Evolutionary conservation across 1,140 invertebrate genomes (phyloP).

Genomic region (Pinna nobilis): DNA sequence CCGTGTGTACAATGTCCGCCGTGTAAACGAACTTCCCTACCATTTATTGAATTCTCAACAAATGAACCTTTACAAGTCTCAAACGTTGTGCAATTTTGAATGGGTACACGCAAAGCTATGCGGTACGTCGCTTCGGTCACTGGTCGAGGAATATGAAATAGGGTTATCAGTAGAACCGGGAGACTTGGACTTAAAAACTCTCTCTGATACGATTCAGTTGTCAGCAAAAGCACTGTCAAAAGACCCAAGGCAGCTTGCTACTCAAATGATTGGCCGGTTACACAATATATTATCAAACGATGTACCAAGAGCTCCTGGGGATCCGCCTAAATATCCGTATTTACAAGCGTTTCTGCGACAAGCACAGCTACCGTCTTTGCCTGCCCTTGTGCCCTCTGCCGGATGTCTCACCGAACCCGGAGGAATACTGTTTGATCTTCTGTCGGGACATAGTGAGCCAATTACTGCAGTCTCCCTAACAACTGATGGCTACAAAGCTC

Average conservation of each 20-base stretch:
- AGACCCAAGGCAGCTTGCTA: constrained; percentile 95
- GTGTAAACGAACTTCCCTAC: constrained; percentile 88
- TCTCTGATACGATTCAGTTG: constrained; percentile 94
- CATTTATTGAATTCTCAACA: constrained; percentile 87
- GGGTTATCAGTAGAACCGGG: constrained; percentile 86
- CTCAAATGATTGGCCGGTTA: constrained; percentile 93
- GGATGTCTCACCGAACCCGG: constrained; percentile 69
- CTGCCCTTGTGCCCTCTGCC: constrained; percentile 65
- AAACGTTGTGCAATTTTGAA: constrained; percentile 97
- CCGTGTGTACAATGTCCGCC: constrained; percentile 85
- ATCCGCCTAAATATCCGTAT: constrained; percentile 66
- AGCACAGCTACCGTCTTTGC: constrained; percentile 60
- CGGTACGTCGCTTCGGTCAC: constrained; percentile 91
- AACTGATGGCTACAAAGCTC: constrained; percentile 64
- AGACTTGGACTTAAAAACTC: constrained; percentile 92
- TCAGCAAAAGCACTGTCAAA: constrained; percentile 81
- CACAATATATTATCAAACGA: constrained; percentile 65
- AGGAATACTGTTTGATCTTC: constrained; percentile 66
- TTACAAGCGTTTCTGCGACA: constrained; percentile 59
- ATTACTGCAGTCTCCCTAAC: constrained; percentile 68
- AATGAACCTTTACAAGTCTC: constrained; percentile 91
- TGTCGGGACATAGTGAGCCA: constrained; percentile 68
- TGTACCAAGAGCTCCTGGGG: constrained; percentile 59
- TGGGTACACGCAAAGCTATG: constrained; percentile 97
- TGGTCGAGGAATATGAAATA: constrained; percentile 96